Base-by-base conservation (phyloP, 2,888 invertebrate genomes). In the Eristalis intricaria region DNA sequence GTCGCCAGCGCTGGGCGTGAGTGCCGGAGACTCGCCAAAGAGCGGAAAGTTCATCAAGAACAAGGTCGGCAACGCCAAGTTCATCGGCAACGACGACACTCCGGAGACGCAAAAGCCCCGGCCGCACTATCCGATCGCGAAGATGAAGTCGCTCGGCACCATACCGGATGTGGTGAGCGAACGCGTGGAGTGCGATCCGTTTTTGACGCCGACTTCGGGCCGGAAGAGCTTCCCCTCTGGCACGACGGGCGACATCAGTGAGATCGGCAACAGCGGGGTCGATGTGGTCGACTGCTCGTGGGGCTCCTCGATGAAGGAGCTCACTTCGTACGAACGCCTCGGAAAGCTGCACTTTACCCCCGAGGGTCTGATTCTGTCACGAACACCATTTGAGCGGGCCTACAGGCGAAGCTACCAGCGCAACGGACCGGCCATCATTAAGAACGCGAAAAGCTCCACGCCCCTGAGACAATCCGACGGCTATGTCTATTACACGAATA, bases 61-160 rank as follows among this genome's bases (percentile, higher is more conserved):
- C 78, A 93, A 93, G 90, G 92, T 93, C 40, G 93, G 93, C 77
- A 93, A 92, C 89, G 92, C 93, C 65, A 93, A 93, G 84, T 93
- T 93, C 79, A 91, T 93, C 70, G 93, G 93, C 0, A 92, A 91
- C 78, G 93, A 93, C 63, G 92, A 92, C 29, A 90, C 89, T 38
- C 90, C 91, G 2, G 89, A 89, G 29, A 78, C 87, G 40, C 71
- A 83, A 3, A 79, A 81, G 10, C 60, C 66, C 4, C 83, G 70
- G 1, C 73, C 83, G 0, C 90, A 91, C 64, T 91, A 91, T 90
- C 92, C 93, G 26, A 93, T 93, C 81, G 92, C 92, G 73, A 93
- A 93, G 84, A 93, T 93, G 90, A 92, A 92, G 69, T 93, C 93
- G 0, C 90, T 93, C 89, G 93, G 93, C 84, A 93, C 93, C 43